Evolutionary conservation across 2,113 vertebrate species (phyloP), one percentile per base, ranked within the genome.

Genomic region (Vulpes lagopus): DNA sequence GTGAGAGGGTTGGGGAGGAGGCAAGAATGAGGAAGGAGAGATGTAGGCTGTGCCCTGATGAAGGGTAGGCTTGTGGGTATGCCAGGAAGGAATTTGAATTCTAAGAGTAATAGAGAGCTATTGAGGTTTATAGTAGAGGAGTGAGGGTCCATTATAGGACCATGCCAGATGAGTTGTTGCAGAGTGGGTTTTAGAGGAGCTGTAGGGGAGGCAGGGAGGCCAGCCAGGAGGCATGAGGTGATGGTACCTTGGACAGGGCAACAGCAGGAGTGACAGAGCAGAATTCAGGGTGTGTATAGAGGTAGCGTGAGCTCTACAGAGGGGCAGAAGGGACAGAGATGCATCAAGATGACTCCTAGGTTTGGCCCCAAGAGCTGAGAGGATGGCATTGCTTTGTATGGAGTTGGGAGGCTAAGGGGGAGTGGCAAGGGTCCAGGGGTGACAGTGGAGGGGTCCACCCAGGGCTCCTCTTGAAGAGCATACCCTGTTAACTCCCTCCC

Each of bases 1-100:
- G 17, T 0, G 11, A 62, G 76, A 49, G 17, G 32, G 30, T 23
- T 1, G 4, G 8, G 23, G 11, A 4, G 1, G 32, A 43, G 15
- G 1, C 59, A 22, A 20, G n/a, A 6, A 5, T 4, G 35, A 65
- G 8, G 23, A 32, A 30, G 19, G 15, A 78, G 81, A 22, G 25
- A 17, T 0, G 2, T 2, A 4, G 81, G 35, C 65, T 49, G 6
- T 38, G 73, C 1, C 32, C 65, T 64, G 79, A 71, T 32, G 7
- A 11, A 49, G 11, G 19, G 71, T 27, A 59, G 73, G 11, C 43
- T 55, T 71, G 5, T 5, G 62, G 51, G 80, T 32, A 69, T 10
- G 10, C 2, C 27, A 7, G 43, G 64, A 55, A 59, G 83, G 78
- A 73, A 51, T 69, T 51, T 30, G 22, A 35, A 69, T 71, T 83